A percentile compares a stretch with the other conserved stretches of the same genome.
phyloP scores from a whole-genome alignment of 1,140 invertebrate genomes.

The Sycophila sp. region DNA sequence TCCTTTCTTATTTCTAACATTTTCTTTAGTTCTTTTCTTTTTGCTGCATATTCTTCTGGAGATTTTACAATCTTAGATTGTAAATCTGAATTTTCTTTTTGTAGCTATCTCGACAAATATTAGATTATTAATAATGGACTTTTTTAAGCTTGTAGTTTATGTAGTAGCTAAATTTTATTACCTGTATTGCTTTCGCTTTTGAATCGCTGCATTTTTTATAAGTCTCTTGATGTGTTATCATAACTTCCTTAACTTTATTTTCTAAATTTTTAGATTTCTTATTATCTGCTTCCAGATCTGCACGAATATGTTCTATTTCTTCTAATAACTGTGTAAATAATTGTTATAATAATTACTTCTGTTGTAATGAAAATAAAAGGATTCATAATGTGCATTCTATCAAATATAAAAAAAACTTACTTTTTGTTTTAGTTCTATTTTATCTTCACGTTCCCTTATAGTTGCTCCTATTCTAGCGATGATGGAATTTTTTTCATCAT shows the following conservation, averaged over 20 bases:
- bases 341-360: neutral
- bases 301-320: conserved; percentile 43
- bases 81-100: conserved; percentile 43
- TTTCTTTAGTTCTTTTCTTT: conserved; percentile 44
- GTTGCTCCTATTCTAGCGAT: conserved; percentile 36
- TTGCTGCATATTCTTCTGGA: conserved; percentile 44
- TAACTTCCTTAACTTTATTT: conserved; percentile 13
- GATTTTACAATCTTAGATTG: conserved; percentile 48
- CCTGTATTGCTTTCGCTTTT: conserved; percentile 35
- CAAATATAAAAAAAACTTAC: conserved; percentile 12
- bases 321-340: conserved; percentile 25
- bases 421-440: conserved; percentile 27
- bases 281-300: conserved; percentile 25
- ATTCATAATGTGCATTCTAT: neutral
- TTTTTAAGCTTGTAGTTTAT: too few relatives aligned
- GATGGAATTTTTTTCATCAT: conserved; percentile 35
- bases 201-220: conserved; percentile 22
- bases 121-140: too few relatives aligned
- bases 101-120: conserved; percentile 40
- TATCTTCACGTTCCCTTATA: conserved; percentile 40
- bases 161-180: too few relatives aligned
- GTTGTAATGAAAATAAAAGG: too few relatives aligned
- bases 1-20: conserved; percentile 40
- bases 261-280: conserved; percentile 24
- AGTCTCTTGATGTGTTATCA: conserved; percentile 15